Base-by-base conservation (phyloP, 2,888 invertebrate species). In the Opisthograptis luteolata region DNA sequence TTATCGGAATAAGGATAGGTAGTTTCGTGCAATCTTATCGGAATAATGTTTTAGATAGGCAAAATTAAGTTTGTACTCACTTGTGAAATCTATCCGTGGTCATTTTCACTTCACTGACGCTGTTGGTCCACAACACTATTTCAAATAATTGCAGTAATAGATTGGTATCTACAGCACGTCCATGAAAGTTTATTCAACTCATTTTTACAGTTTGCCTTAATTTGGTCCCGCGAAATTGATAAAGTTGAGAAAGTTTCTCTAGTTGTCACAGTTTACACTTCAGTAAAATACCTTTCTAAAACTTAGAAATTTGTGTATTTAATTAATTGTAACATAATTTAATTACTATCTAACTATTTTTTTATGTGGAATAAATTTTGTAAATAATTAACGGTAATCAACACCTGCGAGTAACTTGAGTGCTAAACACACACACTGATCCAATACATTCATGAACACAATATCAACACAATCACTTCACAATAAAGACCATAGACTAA, bases 61-160 rank as follows among this genome's bases (percentile, higher is more conserved):
- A 25, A 15, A n/a, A 27, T 27, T 27, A 12, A 15, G 8, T 32
- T 12, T 15, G 6, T 62, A 92, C 93, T 91, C 82, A 93, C 93
- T 93, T 93, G 78, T 93, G 93, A 78, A 92, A 93, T 78, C 93
- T 87, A 78, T 92, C 92, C 34, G 92, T 92, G 65, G 92, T 89
- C 93, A 93, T 93, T 76, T 78, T 82, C 57, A 34, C 20, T 78
- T 82, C 57, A 34, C 20, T 27, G 51, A 42, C 46, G 42, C 55
- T 62, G 51, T 54, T 56, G n/a, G n/a, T n/a, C n/a, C 43, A 57
- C 54, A 37, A 37, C 34, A 50, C 31, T 31, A 24, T 19, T 25
- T n/a, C 8, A 15, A 19, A 31, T 12, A 8, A 35, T 17, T 22
- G 14, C 9, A 35, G 44, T 20, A 12, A n/a, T n/a, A n/a, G n/a